Conservation (phyloP, 2,888 invertebrate species). For the Lasioglossum leucozonium region DNA sequence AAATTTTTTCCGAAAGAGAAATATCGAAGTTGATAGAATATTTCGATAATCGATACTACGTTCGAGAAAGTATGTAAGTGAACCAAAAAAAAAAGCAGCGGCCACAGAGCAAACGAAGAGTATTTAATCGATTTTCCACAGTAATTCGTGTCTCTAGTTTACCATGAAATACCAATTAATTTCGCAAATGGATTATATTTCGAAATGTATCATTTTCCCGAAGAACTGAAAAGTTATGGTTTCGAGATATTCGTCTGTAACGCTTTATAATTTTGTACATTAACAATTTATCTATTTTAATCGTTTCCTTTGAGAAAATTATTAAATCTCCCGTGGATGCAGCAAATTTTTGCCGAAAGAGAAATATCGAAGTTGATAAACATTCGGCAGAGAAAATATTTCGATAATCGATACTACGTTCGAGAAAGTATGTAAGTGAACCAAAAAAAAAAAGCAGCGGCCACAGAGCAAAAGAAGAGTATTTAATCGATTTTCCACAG, state of each 20-base stretch:
- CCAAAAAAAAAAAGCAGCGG: too few species aligned
- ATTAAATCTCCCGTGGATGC: background rate
- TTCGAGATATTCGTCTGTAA: too few species aligned
- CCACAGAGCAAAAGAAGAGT: background rate
- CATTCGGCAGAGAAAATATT: too few species aligned
- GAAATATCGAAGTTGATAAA: too few species aligned
- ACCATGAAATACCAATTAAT: conserved; percentile 28
- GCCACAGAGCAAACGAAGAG: background rate
- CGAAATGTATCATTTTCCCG: too few species aligned
- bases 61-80: background rate
- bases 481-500: background rate
- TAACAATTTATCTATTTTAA: too few species aligned
- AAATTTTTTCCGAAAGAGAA: too few species aligned
- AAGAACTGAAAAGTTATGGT: too few species aligned
- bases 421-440: background rate
- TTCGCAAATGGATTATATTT: background rate
- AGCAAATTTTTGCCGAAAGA: too few species aligned
- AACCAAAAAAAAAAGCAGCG: too few species aligned
- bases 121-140: background rate
- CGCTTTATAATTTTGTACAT: too few species aligned
- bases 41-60: background rate
- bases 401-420: background rate
- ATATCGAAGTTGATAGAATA: too few species aligned
- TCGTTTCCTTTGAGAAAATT: background rate
- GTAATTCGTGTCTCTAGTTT: conserved; percentile 6